Percentiles rank a stretch among this genome's conserved stretches.
Evolutionary conservation across 1,140 invertebrate species (phyloP).

Genomic region (Oryctes rhinoceros): DNA sequence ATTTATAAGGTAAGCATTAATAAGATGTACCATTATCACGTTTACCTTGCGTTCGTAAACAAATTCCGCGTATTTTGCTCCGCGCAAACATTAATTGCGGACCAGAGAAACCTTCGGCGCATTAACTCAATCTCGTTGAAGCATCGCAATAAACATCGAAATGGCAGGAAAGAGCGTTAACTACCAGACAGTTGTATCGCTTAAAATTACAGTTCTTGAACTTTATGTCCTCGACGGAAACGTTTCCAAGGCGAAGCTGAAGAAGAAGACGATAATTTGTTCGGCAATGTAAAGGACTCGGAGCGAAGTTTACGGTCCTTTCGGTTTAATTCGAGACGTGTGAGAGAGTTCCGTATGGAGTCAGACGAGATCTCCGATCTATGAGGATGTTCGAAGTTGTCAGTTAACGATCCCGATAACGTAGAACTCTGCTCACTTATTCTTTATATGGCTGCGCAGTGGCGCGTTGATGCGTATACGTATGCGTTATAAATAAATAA

Average conservation of each 20-base stretch:
- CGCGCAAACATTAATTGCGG: not conserved
- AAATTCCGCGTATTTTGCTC: not conserved
- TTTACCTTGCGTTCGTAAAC: not conserved
- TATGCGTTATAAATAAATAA: not conserved
- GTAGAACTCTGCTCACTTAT: not conserved
- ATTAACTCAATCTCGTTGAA: slow-evolving; percentile 20
- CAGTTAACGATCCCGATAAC: slow-evolving; percentile 16
- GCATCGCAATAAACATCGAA: slow-evolving; percentile 25
- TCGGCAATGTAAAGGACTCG: slow-evolving; percentile 24
- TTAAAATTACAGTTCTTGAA: slow-evolving; percentile 28
- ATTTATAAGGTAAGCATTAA: not conserved
- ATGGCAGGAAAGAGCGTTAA: slow-evolving; percentile 20
- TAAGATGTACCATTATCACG: no score
- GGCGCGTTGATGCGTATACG: not conserved
- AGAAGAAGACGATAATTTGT: slow-evolving; percentile 21
- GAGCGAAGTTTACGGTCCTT: slow-evolving; percentile 25
- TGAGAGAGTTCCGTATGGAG: slow-evolving; percentile 30
- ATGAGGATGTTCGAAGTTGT: slow-evolving; percentile 11
- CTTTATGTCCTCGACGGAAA: slow-evolving; percentile 26
- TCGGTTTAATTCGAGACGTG: slow-evolving; percentile 26
- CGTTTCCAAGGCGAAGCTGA: slow-evolving; percentile 16
- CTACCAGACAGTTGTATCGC: slow-evolving; percentile 31
- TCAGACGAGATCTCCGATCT: slow-evolving; percentile 33
- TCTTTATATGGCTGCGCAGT: not conserved
- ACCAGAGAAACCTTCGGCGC: not conserved